Base-by-base conservation (phyloP, 2,888 invertebrate genomes). In the Torymus tubicola region DNA sequence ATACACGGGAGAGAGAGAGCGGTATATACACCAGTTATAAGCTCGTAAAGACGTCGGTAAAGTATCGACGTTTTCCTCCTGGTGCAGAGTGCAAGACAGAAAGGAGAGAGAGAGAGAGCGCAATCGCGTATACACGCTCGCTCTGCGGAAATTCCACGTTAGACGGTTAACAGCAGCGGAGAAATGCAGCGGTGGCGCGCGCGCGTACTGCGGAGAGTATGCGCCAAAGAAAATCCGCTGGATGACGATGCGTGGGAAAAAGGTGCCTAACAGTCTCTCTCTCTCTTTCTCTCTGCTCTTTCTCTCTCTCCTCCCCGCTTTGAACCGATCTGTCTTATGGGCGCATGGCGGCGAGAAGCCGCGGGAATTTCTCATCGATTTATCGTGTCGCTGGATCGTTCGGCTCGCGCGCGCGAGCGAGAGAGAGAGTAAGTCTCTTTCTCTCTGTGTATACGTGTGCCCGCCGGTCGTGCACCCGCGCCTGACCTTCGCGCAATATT, bases 201-300 rank as follows among this genome's bases (percentile, higher is more conserved):
- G 31, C 4, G 31, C 31, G n/a, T n/a, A 31, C 31, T 31, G 5
- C 5, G 8, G 31, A 13, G 61, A 52, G 61, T 70, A 31, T 53
- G 64, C 74, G 65, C 70, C 64, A 68, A 78, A 72, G 78, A 78
- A 79, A 82, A 79, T 72, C 65, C 57, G 60, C 79, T 58, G 72
- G 65, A 81, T 81, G 81, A 81, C 79, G 75, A 65, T 69, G 81
- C 81, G 81, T 82, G 81, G 81, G 81, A 82, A 81, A 79, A 65
- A 70, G 60, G 65, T 57, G 68, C 42, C 57, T 61, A 42, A 70
- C 61, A 18, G 60, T 24, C 21, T 24, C 65, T 10, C 31, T n/a
- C 52, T 63, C 64, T 63, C 53, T 57, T 13, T n/a, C 31, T 13
- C 61, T 12, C 53, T 13, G 12, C 31, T 13, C 61, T 12, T 31